phyloP scores from a whole-genome alignment of 2,113 vertebrate genomes.

The Prionailurus bengalensis region DNA sequence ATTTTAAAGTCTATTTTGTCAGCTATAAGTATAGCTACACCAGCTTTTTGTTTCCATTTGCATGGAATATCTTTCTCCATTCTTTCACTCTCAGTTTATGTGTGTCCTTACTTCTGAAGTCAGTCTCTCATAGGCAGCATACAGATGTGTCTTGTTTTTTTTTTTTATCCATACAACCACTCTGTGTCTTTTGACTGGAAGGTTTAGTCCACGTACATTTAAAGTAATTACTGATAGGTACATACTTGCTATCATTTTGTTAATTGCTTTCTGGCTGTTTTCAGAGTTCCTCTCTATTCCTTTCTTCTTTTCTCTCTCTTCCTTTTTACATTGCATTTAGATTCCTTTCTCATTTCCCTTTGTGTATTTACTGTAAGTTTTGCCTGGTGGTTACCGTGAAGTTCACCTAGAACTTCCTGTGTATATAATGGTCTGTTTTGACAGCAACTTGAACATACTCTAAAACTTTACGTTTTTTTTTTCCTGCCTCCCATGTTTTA shows the following conservation, averaged over 20 bases:
- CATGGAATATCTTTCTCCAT: not conserved
- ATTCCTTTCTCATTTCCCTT: not conserved
- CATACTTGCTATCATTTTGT: not conserved
- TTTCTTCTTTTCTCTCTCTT: not conserved
- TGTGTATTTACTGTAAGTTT: not conserved
- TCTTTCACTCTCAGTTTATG: not conserved
- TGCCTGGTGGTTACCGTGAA: not conserved
- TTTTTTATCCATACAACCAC: not conserved
- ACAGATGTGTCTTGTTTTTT: not conserved
- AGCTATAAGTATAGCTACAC: not conserved
- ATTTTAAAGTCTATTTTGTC: not conserved
- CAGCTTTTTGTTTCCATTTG: not conserved
- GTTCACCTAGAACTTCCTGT: not conserved
- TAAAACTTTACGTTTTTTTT: not conserved
- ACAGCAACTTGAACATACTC: not conserved
- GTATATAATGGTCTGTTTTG: not conserved
- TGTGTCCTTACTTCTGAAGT: not conserved
- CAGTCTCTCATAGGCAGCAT: not conserved
- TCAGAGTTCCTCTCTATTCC: not conserved
- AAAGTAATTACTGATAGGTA: not conserved
- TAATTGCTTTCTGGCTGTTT: not conserved
- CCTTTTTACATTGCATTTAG: not conserved
- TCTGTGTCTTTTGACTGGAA: not conserved
- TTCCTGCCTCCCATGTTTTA: not conserved
- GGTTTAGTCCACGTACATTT: not conserved